Percentiles rank a stretch among this genome's conserved stretches.
Evolutionary conservation across 2,888 invertebrate genomes (phyloP).

Genomic region (Punctoribates punctum): DNA sequence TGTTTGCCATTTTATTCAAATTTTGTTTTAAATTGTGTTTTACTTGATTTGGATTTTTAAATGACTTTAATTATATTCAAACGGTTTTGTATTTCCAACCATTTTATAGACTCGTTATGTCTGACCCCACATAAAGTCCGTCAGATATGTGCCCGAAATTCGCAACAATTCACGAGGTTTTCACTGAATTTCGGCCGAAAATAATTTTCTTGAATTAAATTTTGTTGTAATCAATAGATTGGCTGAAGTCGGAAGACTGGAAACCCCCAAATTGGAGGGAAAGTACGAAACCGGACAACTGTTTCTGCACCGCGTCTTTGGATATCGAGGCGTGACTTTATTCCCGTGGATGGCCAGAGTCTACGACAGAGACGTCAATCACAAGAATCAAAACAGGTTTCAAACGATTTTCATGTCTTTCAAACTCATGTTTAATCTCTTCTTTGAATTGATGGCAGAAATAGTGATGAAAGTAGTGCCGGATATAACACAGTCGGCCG

Average conservation of each 20-base stretch:
- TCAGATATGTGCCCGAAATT: background rate
- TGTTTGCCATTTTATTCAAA: background rate
- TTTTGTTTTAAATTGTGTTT: background rate
- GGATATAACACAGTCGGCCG: constrained; percentile 45
- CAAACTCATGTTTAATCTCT: constrained; percentile 5
- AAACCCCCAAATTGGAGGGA: constrained; percentile 76
- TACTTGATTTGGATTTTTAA: background rate
- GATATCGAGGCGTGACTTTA: constrained; percentile 91
- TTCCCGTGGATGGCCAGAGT: constrained; percentile 96
- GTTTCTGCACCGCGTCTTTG: constrained; percentile 93
- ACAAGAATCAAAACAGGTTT: constrained; percentile 60
- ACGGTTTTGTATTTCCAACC: background rate
- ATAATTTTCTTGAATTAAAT: background rate
- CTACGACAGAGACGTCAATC: constrained; percentile 83
- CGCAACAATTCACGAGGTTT: background rate
- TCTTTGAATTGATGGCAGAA: constrained; percentile 40
- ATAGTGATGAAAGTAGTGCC: constrained; percentile 45
- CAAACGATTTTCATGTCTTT: background rate
- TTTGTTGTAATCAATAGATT: constrained; percentile 58
- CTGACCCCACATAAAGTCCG: background rate
- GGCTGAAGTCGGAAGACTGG: constrained; percentile 88
- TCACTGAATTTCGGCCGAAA: background rate
- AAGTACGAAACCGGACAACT: constrained; percentile 89
- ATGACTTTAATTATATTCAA: background rate
- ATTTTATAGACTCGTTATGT: background rate